Conservation (phyloP, 2,797 vertebrate species). For the Brachyrhaphis roseni region DNA sequence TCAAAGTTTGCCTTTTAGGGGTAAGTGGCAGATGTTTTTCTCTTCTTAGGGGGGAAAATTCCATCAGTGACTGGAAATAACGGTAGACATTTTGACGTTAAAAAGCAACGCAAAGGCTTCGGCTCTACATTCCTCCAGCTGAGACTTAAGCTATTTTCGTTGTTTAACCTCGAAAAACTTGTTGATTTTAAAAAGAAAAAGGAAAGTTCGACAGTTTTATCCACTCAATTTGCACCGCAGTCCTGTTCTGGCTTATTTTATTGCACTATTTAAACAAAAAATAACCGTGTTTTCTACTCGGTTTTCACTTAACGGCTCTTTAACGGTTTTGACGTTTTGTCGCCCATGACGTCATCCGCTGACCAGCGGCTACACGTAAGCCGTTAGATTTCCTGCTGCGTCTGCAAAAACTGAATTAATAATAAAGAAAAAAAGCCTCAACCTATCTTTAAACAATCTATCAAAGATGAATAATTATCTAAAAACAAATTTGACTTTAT, state of each 20-base stretch:
- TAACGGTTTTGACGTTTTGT: slow-evolving; percentile 30
- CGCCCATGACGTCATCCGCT: slow-evolving; percentile 65
- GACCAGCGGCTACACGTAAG: slow-evolving; percentile 8
- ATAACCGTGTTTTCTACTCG: neutral
- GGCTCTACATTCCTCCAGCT: neutral
- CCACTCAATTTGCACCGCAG: slow-evolving; percentile 19
- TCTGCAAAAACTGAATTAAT: slow-evolving; percentile 37
- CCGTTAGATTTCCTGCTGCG: slow-evolving; percentile 64
- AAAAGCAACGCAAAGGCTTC: neutral
- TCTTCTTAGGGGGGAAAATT: slow-evolving; percentile 53
- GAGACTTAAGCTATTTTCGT: neutral
- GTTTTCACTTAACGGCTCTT: neutral
- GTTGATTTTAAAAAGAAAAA: neutral
- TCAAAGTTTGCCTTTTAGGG: slow-evolving; percentile 97
- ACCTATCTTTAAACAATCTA: neutral
- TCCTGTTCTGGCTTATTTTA: neutral
- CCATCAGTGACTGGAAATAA: slow-evolving; percentile 33
- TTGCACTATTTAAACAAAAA: neutral
- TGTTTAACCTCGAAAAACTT: neutral
- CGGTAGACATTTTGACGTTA: slow-evolving; percentile 18
- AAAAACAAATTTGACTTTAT: neutral
- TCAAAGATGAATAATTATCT: neutral
- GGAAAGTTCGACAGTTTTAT: neutral
- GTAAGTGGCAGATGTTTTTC: slow-evolving; percentile 83
- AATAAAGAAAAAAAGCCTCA: neutral